phyloP scores from a whole-genome alignment of 2,888 invertebrate genomes.

The Abrostola tripartita region DNA sequence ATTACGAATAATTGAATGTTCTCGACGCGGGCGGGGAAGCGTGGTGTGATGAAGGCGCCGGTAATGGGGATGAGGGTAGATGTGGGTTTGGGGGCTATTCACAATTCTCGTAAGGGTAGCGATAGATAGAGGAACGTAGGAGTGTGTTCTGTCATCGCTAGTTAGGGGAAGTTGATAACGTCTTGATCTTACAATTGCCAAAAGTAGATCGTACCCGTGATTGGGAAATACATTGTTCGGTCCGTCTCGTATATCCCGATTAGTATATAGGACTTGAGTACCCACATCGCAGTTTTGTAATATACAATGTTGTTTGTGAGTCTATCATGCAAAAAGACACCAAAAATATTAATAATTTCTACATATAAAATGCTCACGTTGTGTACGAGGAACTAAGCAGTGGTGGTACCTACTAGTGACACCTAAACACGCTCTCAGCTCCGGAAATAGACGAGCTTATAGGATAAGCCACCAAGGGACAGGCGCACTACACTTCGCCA shows the following conservation, averaged over 20 bases:
- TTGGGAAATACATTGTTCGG: too few species aligned
- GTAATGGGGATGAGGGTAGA: constrained; percentile 17
- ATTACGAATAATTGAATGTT: constrained; percentile 54
- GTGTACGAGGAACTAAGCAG: background rate
- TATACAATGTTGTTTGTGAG: too few species aligned
- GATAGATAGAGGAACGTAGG: constrained; percentile 8
- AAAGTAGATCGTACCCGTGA: too few species aligned
- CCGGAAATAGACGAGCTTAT: constrained; percentile 52
- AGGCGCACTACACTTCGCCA: constrained; percentile 37
- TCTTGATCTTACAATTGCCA: background rate
- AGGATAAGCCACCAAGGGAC: constrained; percentile 45
- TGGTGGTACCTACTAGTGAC: constrained; percentile 5
- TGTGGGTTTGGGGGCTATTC: constrained; percentile 16
- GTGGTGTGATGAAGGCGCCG: constrained; percentile 28
- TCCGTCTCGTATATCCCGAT: too few species aligned
- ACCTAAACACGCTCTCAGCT: constrained; percentile 26
- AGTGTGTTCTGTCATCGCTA: constrained; percentile 17
- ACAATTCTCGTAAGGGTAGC: constrained; percentile 10
- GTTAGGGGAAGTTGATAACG: constrained; percentile 4
- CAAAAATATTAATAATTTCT: too few species aligned
- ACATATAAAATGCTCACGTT: background rate
- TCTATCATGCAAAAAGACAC: too few species aligned
- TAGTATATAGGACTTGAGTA: too few species aligned
- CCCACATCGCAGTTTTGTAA: too few species aligned
- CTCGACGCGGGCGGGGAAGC: constrained; percentile 48